Base-by-base conservation (phyloP, 2,113 vertebrate species). In the Halcyon senegalensis region DNA sequence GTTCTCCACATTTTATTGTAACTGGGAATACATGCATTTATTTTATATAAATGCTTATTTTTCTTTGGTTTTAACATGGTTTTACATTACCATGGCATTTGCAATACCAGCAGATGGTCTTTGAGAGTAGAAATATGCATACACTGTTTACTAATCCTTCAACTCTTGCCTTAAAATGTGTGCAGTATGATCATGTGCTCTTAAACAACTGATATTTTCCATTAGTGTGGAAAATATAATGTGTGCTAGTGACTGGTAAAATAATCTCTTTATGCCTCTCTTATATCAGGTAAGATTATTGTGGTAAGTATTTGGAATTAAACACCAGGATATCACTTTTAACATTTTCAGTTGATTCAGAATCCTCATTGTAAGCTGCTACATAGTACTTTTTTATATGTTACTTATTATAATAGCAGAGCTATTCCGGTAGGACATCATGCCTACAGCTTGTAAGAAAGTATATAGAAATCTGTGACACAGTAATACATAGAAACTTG, bases 201-300 rank as follows among this genome's bases (percentile, higher is more conserved):
- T 58, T 89, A 68, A 94, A 91, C 33, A 76, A 20, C 50, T 10
- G 55, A 5, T 68, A 43, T 64, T 76, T 94, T 62, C 35, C 41
- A 58, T 48, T 35, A 53, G 51, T 27, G 27, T 53, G 51, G 51
- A 53, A 53, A 53, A 31, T 37, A 28, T 31, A 23, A 73, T 5
- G 6, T 25, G 25, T 76, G 31, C 55, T 35, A 53, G 44, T 16
- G 3, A 24, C 84, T 79, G 3, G 2, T 86, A 74, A 90, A 90
- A 70, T 70, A 90, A 96, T 93, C 78, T 80, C 25, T 90, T 90
- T 75, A 84, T 84, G 46, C 35, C 19, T 81, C 27, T 86, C 53
- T 46, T 51, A 63, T 43, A 83, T 67, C 17, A 33, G 20, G 3
- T 66, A 63, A 86, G 16, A 56, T 84, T 81, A 53, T 46, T 66